phyloP scores from a whole-genome alignment of 2,797 vertebrate species.

The Schizopygopsis pylzovi region DNA sequence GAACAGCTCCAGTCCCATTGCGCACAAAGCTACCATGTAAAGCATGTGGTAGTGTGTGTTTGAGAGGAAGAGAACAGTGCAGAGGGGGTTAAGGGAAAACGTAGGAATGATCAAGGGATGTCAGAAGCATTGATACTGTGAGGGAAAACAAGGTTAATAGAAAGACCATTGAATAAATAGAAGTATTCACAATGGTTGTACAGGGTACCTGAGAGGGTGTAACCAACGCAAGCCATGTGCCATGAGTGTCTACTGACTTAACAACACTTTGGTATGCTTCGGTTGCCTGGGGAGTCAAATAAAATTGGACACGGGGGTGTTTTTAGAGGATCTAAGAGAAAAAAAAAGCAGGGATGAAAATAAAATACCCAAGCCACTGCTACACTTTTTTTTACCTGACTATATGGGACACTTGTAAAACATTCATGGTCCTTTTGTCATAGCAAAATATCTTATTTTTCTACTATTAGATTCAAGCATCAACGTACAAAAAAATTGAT shows the following conservation, averaged over 20 bases:
- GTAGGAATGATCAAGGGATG: conserved; percentile 6
- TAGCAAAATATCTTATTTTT: conserved; percentile 55
- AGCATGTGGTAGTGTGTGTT: neutral
- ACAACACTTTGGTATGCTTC: conserved; percentile 71
- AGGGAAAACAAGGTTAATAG: conserved; percentile 51
- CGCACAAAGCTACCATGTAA: neutral
- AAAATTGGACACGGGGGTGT: conserved; percentile 66
- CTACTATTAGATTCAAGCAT: conserved; percentile 47
- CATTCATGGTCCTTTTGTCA: conserved; percentile 69
- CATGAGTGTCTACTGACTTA: conserved; percentile 69
- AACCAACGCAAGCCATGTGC: conserved; percentile 67
- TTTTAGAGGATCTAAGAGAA: conserved; percentile 63
- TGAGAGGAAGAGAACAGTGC: conserved; percentile 16
- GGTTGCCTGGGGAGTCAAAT: conserved; percentile 67
- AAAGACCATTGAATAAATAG: conserved; percentile 66
- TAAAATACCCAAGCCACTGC: conserved; percentile 3
- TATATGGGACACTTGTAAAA: conserved; percentile 65
- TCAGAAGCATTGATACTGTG: conserved; percentile 33
- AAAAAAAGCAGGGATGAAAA: conserved; percentile 64
- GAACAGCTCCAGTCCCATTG: conserved; percentile 50
- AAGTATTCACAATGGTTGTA: conserved; percentile 60
- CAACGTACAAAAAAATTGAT: too few species aligned
- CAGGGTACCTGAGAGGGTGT: conserved; percentile 65
- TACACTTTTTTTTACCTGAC: conserved; percentile 39
- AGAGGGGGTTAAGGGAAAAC: neutral